Conservation (phyloP, 2,888 invertebrate species). For the Dromius quadrimaculatus region DNA sequence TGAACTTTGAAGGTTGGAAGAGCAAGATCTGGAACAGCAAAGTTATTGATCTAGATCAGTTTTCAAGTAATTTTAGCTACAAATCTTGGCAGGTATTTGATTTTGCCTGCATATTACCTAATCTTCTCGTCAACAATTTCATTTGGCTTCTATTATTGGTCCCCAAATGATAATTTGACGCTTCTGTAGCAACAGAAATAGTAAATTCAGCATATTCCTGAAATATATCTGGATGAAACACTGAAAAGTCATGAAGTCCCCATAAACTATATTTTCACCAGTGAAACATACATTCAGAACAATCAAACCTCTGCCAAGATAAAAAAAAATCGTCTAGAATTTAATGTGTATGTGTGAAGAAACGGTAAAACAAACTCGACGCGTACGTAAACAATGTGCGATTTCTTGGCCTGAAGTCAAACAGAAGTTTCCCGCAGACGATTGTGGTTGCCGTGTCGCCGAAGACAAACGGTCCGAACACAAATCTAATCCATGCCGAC, state of each 20-base stretch:
- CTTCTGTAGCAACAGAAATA: too few relatives aligned
- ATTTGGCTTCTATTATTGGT: too few relatives aligned
- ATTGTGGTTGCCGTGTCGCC: not conserved
- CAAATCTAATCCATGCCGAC: conserved; percentile 50
- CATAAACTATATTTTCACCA: not conserved
- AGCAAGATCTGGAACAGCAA: not conserved
- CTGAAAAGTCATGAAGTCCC: not conserved
- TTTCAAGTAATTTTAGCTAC: conserved; percentile 15
- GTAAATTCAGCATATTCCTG: not conserved
- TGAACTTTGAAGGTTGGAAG: not conserved
- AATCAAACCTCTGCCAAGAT: conserved; percentile 10
- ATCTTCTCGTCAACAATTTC: too few relatives aligned
- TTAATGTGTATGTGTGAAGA: conserved; percentile 41
- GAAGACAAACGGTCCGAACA: conserved; percentile 49
- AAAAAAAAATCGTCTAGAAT: conserved; percentile 14
- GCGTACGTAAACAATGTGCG: conserved; percentile 48
- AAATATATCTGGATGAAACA: not conserved
- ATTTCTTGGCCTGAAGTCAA: conserved; percentile 50
- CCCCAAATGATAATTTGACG: too few relatives aligned
- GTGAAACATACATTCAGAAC: not conserved
- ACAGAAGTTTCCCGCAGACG: conserved; percentile 19
- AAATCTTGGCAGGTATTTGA: conserved; percentile 4
- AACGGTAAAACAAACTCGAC: conserved; percentile 42
- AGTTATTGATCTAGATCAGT: conserved; percentile 30
- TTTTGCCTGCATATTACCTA: conserved; percentile 5